Evolutionary conservation across 2,797 vertebrate genomes (phyloP).

Genomic region (Acipenser oxyrinchus): DNA sequence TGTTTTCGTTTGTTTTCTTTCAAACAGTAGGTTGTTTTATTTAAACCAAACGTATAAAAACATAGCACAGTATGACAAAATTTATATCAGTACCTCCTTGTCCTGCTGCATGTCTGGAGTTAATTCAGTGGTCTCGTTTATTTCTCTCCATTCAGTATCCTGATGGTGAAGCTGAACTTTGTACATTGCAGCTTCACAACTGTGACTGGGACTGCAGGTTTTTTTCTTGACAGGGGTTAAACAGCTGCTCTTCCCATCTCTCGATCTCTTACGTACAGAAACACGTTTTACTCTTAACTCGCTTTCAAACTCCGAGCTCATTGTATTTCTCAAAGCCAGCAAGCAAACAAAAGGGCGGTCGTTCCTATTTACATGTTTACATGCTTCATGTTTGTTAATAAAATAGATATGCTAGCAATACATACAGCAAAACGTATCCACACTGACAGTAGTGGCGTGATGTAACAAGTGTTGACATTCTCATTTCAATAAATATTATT

Average conservation of each 20-base stretch:
- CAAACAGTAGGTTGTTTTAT: no score
- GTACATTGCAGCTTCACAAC: neutral
- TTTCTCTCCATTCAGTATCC: neutral
- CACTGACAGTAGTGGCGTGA: no score
- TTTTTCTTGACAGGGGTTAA: constrained; percentile 40
- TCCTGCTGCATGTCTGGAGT: constrained; percentile 10
- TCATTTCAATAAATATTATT: neutral
- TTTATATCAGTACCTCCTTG: constrained; percentile 3
- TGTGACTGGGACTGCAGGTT: constrained; percentile 1
- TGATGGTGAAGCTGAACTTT: constrained; percentile 1
- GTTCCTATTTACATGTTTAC: no score
- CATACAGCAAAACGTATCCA: no score
- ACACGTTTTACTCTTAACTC: constrained; percentile 44
- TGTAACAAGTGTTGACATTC: neutral
- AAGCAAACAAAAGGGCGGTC: no score
- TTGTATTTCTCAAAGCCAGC: constrained; percentile 7
- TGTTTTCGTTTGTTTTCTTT: no score
- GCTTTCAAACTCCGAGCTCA: constrained; percentile 27
- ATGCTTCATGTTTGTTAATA: no score
- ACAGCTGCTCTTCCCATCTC: constrained; percentile 30
- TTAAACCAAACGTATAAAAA: no score
- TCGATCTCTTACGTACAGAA: constrained; percentile 44
- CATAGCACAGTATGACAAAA: no score
- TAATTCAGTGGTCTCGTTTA: neutral
- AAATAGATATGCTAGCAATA: no score